A percentile compares a stretch with the other conserved stretches of the same genome.
phyloP scores from a whole-genome alignment of 2,113 vertebrate species.

The Podarcis cretensis region DNA sequence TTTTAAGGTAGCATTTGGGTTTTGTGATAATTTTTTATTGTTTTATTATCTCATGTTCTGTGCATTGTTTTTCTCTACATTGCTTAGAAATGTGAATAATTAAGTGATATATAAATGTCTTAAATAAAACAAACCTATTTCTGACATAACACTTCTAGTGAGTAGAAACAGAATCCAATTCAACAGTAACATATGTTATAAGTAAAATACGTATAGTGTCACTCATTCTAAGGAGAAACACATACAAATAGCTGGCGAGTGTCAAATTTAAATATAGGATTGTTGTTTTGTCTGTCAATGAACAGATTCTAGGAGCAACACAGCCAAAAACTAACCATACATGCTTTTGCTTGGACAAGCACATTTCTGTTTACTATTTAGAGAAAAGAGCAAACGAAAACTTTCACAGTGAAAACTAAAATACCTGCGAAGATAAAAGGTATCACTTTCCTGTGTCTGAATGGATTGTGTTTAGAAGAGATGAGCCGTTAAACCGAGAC shows the following conservation, averaged over 20 bases:
- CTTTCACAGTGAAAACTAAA: conserved; percentile 27
- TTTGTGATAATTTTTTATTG: too few species aligned
- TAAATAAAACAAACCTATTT: background rate
- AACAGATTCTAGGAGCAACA: background rate
- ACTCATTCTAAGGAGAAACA: background rate
- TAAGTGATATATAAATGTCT: too few species aligned
- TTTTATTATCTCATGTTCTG: too few species aligned
- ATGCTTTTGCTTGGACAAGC: conserved; percentile 18
- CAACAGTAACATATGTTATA: background rate
- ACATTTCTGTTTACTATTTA: background rate
- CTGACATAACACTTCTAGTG: background rate
- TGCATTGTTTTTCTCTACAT: too few species aligned
- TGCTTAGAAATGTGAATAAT: too few species aligned
- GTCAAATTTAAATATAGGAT: background rate
- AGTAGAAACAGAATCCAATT: conserved; percentile 18
- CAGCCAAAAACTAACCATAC: background rate
- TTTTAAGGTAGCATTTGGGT: too few species aligned
- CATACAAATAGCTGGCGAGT: background rate
- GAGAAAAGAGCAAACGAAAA: conserved; percentile 37
- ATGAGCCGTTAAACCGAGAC: conserved; percentile 46
- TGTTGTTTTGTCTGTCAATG: conserved; percentile 15
- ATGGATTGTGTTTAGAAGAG: conserved; percentile 35
- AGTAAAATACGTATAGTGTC: background rate
- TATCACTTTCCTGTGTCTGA: conserved; percentile 25
- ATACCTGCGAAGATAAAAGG: conserved; percentile 39